Base-by-base conservation (phyloP, 2,113 vertebrate genomes). In the Drymodes brunneopygia region DNA sequence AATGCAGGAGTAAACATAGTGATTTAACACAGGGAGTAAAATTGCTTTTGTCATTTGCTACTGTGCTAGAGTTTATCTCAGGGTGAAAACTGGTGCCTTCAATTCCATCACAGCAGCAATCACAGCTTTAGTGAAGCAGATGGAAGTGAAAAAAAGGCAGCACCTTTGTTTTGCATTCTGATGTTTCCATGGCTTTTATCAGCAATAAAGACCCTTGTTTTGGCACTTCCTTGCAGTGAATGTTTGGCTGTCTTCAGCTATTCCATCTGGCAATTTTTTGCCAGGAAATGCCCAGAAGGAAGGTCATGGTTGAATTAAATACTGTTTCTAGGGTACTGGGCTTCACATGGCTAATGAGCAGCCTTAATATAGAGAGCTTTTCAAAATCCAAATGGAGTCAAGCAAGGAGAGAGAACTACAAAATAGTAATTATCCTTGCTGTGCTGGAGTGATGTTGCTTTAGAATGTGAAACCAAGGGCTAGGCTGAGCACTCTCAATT, bases 221-320 rank as follows among this genome's bases (percentile, higher is more conserved):
- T 96, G 93, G 82, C 86, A 94, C 70, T 92, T 93, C 86, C 90
- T 95, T 90, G 56, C 92, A 94, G n/a, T 92, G 88, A 93, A 84
- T 93, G 86, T 86, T 94, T 96, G 93, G 92, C 93, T 88, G 69
- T 47, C 83, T 83, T 94, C 71, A 84, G 72, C 72, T 71, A 56
- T 86, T 93, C 80, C 69, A 92, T 94, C 93, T 96, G 80, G 69
- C 71, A 60, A 35, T 54, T 93, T 94, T 92, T 97, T 96, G 95
- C 94, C 88, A 93, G 95, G 88, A 95, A 94, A 71, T 94, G 65
- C 86, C 92, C 82, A 90, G 88, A 95, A 96, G 94, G 83, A 82
- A 94, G 90, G 88, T 94, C 72, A 36, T 56, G 73, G 95, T 86
- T 96, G 94, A 94, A 94, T 95, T 88, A 94, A 93, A 88, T 78